Evolutionary conservation across 2,113 vertebrate species (phyloP).

Genomic region (Colossoma macropomum): DNA sequence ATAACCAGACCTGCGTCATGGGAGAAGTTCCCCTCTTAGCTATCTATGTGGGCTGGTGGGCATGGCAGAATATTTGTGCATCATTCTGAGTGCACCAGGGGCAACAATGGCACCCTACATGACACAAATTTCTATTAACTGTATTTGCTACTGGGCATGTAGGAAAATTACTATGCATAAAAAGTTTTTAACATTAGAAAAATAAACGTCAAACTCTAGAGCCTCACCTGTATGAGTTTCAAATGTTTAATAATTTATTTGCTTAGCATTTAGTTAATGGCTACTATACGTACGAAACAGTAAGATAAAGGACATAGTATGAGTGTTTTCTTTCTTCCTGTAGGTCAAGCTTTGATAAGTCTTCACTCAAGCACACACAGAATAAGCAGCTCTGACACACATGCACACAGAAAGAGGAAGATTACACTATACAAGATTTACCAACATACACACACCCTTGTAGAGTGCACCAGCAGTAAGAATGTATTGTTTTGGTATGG

Average conservation of each 20-base stretch:
- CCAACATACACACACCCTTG: slow-evolving; percentile 1
- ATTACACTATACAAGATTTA: neutral
- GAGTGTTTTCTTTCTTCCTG: neutral
- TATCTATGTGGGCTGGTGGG: slow-evolving; percentile 7
- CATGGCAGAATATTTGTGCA: slow-evolving; percentile 1
- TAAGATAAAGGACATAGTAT: too few relatives aligned
- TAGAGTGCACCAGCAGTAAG: slow-evolving; percentile 22
- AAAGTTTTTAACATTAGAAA: neutral
- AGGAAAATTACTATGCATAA: neutral
- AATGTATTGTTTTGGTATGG: slow-evolving; percentile 58
- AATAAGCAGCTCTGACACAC: neutral
- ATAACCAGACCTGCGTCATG: slow-evolving; percentile 51
- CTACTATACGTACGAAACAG: too few relatives aligned
- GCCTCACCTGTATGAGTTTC: neutral
- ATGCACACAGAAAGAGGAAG: neutral
- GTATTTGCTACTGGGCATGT: neutral
- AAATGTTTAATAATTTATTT: neutral
- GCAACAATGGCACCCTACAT: neutral
- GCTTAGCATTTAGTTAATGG: too few relatives aligned
- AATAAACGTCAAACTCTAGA: neutral
- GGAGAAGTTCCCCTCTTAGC: slow-evolving; percentile 16
- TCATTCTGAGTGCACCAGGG: neutral
- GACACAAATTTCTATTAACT: neutral
- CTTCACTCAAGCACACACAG: neutral
- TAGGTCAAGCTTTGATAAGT: neutral